Evolutionary conservation across 2,797 vertebrate species (phyloP), one percentile per base, ranked within the genome.

Genomic region (Poeciliopsis turneri): DNA sequence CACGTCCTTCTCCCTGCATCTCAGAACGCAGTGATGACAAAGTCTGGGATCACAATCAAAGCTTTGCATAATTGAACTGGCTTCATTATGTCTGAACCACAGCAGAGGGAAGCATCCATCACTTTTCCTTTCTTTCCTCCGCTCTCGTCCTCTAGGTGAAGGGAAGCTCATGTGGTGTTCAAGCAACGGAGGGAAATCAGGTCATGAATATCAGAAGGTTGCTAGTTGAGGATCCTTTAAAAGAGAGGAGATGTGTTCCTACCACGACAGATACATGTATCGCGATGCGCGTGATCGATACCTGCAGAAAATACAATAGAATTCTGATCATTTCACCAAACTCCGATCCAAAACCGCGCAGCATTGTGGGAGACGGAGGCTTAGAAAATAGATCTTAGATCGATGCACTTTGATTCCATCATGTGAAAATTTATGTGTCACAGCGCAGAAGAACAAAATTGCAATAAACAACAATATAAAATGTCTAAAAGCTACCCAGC

Each of bases 41-140:
- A 81, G 77, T 77, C 78, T 76, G 72, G 85, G 88, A 94, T 94
- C 93, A 90, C 93, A 95, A 94, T 92, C 91, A 90, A 83, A 84
- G 84, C 85, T 87, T 86, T 95, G 87, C 91, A 95, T 95, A 92
- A 95, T 95, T 95, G 83, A 96, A 49, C 78, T 73, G 83, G 79
- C 73, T 95, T 85, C 93, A 93, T 94, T 93, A 94, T 93, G 86
- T 77, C 93, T 92, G 81, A 89, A 79, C 73, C 85, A 76, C 84
- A 88, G 83, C 84, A 76, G 78, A 85, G 73, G 55, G 82, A 69
- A 53, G 70, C 43, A 78, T 80, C 72, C 25, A 59, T 46, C 76
- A 51, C 36, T 30, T 64, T 59, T 30, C 33, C 74, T 39, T 66
- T 28, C 75, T 69, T 51, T 46, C 45, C 61, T 82, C 57, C 36